A percentile compares a stretch with the other conserved stretches of the same genome.
These are phyloP conservation scores for Stercorarius parasiticus DNA, from an alignment of 2,113 vertebrate species.

Conservation along the genomic window DNA sequence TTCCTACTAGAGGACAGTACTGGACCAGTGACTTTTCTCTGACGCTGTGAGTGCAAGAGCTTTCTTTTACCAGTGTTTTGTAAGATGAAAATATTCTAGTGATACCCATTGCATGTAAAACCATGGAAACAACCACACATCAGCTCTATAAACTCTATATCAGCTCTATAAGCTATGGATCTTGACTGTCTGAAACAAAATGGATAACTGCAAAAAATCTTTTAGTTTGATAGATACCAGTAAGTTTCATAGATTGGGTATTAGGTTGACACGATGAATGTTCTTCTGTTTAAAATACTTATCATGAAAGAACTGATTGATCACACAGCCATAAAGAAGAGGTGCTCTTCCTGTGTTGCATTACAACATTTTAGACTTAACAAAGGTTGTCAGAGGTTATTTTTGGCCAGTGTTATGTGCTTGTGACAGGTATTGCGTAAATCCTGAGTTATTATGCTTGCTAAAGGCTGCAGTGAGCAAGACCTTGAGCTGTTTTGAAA, in stretches of 20 bases:
- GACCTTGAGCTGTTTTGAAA: background rate
- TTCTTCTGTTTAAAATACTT: background rate
- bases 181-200: background rate
- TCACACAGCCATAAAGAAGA: background rate
- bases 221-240: background rate
- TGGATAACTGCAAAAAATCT: background rate
- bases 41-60: background rate
- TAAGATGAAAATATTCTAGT: background rate
- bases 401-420: background rate
- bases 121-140: background rate
- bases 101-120: background rate
- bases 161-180: background rate
- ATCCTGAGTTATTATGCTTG: background rate
- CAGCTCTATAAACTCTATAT: background rate
- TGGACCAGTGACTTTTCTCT: background rate
- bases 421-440: background rate
- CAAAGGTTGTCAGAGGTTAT: background rate
- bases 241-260: background rate
- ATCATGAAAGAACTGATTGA: background rate
- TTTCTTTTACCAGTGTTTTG: background rate
- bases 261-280: background rate
- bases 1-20: background rate
- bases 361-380: background rate
- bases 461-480: background rate
- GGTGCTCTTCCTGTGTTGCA: fast-evolving